A percentile compares a stretch with the other conserved stretches of the same genome.
These are phyloP conservation scores for Pelvicachromis taeniatus DNA, from an alignment of 2,113 vertebrate species.

Conservation along the genomic window DNA sequence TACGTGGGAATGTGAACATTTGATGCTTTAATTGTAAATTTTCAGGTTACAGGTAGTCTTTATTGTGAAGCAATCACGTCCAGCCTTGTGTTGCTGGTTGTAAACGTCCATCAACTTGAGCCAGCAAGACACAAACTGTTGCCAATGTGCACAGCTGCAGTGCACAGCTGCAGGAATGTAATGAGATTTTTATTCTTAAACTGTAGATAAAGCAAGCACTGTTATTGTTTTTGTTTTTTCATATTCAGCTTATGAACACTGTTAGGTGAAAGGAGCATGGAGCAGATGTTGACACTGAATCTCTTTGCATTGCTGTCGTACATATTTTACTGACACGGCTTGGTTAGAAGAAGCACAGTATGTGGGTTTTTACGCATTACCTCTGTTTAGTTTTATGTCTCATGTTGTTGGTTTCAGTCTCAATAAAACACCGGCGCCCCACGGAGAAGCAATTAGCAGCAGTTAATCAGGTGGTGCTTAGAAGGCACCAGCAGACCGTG, in stretches of 20 bases:
- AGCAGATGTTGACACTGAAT: neutral
- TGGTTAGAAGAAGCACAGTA: constrained; percentile 11
- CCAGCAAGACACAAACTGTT: neutral
- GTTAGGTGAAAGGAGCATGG: neutral
- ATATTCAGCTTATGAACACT: neutral
- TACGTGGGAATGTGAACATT: constrained; percentile 16
- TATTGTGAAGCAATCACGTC: neutral
- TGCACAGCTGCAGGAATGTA: neutral
- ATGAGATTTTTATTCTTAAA: neutral
- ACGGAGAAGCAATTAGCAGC: constrained; percentile 43
- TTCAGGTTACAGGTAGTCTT: neutral
- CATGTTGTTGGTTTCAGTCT: constrained; percentile 14
- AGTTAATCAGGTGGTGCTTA: constrained; percentile 37
- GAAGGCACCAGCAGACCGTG: neutral
- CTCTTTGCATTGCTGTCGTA: neutral
- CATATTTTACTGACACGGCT: neutral
- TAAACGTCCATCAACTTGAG: neutral
- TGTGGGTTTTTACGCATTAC: neutral
- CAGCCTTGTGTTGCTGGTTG: neutral
- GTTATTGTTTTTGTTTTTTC: neutral
- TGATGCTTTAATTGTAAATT: neutral
- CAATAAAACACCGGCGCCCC: constrained; percentile 5
- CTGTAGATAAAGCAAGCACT: neutral
- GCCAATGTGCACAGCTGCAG: neutral
- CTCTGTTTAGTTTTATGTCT: neutral